Percentiles rank a stretch among this genome's conserved stretches.
Conservation (phyloP, 1,140 invertebrate genomes). For the Lordiphosa collinella region DNA sequence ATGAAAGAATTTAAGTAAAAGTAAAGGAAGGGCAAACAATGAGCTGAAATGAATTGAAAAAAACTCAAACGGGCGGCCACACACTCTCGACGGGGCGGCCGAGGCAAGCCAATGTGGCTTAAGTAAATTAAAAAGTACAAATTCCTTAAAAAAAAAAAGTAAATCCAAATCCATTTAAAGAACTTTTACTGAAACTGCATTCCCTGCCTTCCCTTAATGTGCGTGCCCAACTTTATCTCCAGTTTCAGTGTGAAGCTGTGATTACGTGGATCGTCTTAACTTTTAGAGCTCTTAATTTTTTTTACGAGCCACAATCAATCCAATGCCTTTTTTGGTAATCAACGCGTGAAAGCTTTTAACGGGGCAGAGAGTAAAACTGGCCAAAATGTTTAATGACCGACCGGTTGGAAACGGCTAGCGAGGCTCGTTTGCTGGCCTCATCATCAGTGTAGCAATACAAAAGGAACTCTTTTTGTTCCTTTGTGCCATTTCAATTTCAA, state of each 20-base stretch:
- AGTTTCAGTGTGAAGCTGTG: background rate
- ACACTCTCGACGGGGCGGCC: too few species aligned
- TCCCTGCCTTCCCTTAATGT: too few species aligned
- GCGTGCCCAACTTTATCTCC: too few species aligned
- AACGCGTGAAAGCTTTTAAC: slow-evolving; percentile 3
- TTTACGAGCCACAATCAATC: slow-evolving; percentile 62
- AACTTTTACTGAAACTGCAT: too few species aligned
- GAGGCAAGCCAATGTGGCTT: too few species aligned
- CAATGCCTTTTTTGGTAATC: slow-evolving; percentile 13
- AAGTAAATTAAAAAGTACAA: too few species aligned
- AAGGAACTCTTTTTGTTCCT: background rate
- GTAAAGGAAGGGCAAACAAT: too few species aligned
- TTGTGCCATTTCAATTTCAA: slow-evolving; percentile 9
- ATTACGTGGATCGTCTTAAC: slow-evolving; percentile 2
- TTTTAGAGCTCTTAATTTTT: slow-evolving; percentile 33
- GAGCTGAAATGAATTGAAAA: too few species aligned
- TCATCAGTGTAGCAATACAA: slow-evolving; percentile 27
- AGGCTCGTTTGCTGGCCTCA: slow-evolving; percentile 2
- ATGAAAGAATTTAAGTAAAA: too few species aligned
- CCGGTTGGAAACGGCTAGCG: background rate
- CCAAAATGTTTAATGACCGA: slow-evolving; percentile 11
- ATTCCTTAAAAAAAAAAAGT: too few species aligned
- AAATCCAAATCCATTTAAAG: too few species aligned
- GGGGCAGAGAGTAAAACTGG: background rate
- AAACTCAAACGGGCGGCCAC: too few species aligned